A percentile compares a stretch with the other conserved stretches of the same genome.
Conservation (phyloP, 2,113 vertebrate species). For the Semicossyphus pulcher region DNA sequence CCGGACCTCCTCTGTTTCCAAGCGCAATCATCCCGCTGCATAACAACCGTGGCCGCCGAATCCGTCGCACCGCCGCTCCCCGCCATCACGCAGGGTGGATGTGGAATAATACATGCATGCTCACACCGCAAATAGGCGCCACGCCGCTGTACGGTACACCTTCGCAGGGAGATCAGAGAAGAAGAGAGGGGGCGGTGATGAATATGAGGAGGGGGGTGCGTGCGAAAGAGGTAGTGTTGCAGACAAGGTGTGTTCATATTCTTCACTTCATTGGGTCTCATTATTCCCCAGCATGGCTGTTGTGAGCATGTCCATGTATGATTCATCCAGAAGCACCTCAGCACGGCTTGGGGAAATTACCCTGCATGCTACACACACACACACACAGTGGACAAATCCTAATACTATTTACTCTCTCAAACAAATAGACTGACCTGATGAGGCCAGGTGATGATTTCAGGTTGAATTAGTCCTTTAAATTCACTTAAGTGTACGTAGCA, state of each 20-base stretch:
- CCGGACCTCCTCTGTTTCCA: constrained; percentile 51
- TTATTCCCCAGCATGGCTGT: constrained; percentile 64
- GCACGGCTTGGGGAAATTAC: constrained; percentile 80
- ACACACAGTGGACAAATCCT: constrained; percentile 3
- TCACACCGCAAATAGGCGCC: constrained; percentile 56
- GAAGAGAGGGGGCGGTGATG: constrained; percentile 33
- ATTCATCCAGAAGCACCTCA: constrained; percentile 60
- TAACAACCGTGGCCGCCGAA: constrained; percentile 44
- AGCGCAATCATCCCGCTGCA: constrained; percentile 41
- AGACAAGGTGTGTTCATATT: constrained; percentile 63
- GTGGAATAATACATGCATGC: constrained; percentile 63
- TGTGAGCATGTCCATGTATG: constrained; percentile 80
- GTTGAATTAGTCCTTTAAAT: no score
- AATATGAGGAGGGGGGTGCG: constrained; percentile 27
- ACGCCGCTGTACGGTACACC: constrained; percentile 29
- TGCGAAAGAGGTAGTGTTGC: constrained; percentile 49
- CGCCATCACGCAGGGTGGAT: constrained; percentile 8
- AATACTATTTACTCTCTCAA: constrained; percentile 34
- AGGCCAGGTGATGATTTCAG: constrained; percentile 35
- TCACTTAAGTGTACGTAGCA: no score
- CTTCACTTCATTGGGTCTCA: constrained; percentile 67
- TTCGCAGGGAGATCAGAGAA: constrained; percentile 48
- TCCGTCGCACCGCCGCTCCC: constrained; percentile 22
- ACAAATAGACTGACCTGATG: constrained; percentile 47
- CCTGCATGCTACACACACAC: constrained; percentile 63